These are phyloP conservation scores for Calephelis virginiensis DNA, from an alignment of 1,140 invertebrate genomes.

Conservation along the genomic window DNA sequence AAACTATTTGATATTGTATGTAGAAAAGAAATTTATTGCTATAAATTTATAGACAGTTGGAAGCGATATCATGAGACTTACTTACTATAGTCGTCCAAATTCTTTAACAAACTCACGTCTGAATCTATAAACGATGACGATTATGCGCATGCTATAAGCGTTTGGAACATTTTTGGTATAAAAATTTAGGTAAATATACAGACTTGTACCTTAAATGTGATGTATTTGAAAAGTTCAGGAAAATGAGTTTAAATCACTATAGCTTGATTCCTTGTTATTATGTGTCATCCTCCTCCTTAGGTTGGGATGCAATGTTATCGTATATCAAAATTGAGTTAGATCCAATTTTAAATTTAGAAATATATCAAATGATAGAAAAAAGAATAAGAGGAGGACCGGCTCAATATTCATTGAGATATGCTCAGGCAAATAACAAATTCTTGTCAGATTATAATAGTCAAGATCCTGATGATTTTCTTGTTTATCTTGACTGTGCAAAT, in stretches of 20 bases:
- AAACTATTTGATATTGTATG: neutral
- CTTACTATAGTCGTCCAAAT: neutral
- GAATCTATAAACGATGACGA: neutral
- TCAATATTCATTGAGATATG: neutral
- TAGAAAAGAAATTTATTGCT: neutral
- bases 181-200: no score
- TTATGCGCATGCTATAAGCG: neutral
- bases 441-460: neutral
- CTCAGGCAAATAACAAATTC: neutral
- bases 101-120: neutral
- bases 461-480: neutral
- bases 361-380: neutral
- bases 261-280: neutral
- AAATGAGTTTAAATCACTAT: neutral
- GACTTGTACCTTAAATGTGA: no score
- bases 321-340: neutral
- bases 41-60: neutral
- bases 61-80: neutral
- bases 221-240: neutral
- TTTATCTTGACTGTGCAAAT: conserved; percentile 1
- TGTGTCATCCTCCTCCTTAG: neutral
- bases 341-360: neutral
- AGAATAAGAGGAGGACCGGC: neutral
- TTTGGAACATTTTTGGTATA: neutral
- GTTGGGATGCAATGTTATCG: neutral